A percentile compares a stretch with the other conserved stretches of the same genome.
Evolutionary conservation across 2,797 vertebrate species (phyloP).

Genomic region (Ptychadena robeensis): DNA sequence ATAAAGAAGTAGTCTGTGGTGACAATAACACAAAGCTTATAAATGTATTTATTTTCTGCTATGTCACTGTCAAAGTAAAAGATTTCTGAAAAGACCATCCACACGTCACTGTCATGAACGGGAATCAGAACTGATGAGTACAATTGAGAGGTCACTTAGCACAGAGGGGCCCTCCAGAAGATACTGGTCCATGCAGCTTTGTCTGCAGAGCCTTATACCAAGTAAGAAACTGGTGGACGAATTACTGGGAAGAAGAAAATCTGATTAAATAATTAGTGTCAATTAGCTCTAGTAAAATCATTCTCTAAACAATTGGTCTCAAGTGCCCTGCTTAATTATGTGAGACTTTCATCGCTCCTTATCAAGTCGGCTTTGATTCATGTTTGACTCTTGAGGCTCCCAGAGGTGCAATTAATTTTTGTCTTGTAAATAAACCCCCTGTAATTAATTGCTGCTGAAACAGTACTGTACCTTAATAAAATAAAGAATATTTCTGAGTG

Average conservation of each 20-base stretch:
- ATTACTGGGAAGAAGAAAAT: slow-evolving; percentile 88
- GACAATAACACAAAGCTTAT: background rate
- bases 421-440: slow-evolving; percentile 92
- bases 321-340: slow-evolving; percentile 97
- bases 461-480: slow-evolving; percentile 70
- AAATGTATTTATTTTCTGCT: background rate
- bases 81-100: slow-evolving; percentile 13
- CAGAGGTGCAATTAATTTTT: slow-evolving; percentile 98
- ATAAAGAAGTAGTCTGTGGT: background rate
- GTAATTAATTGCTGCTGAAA: slow-evolving; percentile 81
- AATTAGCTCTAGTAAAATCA: slow-evolving; percentile 99
- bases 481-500: slow-evolving; percentile 47
- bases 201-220: slow-evolving; percentile 63
- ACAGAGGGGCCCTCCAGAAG: slow-evolving; percentile 3
- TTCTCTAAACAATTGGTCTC: slow-evolving; percentile 99
- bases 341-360: slow-evolving; percentile 94
- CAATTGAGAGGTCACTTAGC: slow-evolving; percentile 45
- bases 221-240: slow-evolving; percentile 71
- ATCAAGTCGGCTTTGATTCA: slow-evolving; percentile 95
- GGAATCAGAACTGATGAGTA: background rate
- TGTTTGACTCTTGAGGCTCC: slow-evolving; percentile 92
- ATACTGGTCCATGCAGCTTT: slow-evolving; percentile 66
- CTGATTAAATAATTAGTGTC: slow-evolving; percentile 99
- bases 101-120: slow-evolving; percentile 33
- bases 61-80: background rate